These are phyloP conservation scores for Leptopilina clavipes DNA, from an alignment of 1,140 invertebrate species.

Conservation along the genomic window DNA sequence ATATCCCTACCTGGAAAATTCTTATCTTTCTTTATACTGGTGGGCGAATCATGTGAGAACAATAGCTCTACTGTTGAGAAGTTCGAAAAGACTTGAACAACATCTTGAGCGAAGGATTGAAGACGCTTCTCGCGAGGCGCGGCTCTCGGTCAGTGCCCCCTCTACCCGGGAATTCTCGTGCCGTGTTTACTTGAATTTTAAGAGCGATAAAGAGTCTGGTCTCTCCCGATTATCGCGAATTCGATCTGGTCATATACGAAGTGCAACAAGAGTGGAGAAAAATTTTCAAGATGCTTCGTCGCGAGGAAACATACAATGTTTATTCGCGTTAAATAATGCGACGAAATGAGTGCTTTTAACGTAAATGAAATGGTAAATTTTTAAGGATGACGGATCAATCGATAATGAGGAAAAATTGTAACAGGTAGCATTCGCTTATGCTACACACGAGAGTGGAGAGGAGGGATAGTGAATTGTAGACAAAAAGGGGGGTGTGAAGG, in stretches of 20 bases:
- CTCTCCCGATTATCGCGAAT: conserved; percentile 27
- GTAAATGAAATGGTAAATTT: conserved; percentile 38
- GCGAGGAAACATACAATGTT: conserved; percentile 14
- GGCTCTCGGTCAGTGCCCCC: conserved; percentile 73
- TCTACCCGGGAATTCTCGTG: conserved; percentile 56
- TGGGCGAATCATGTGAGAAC: conserved; percentile 15
- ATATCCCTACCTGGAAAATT: not conserved
- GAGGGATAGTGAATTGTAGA: conserved; percentile 22
- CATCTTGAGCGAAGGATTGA: conserved; percentile 59
- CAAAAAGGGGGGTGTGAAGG: not conserved
- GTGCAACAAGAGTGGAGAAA: conserved; percentile 29
- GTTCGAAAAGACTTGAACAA: conserved; percentile 41
- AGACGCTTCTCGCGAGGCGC: conserved; percentile 69
- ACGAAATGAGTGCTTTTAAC: conserved; percentile 40
- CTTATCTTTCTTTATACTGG: not conserved
- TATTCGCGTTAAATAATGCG: not conserved
- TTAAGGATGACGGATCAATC: conserved; percentile 50
- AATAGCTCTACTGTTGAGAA: conserved; percentile 35
- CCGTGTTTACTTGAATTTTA: conserved; percentile 58
- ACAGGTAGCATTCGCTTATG: conserved; percentile 61
- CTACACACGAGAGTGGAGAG: conserved; percentile 11
- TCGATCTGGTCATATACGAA: conserved; percentile 25
- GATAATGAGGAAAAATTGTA: conserved; percentile 66
- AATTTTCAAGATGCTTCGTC: conserved; percentile 1
- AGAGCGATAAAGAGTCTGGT: conserved; percentile 57